Conservation (phyloP, 2,797 vertebrate genomes). For the Protonibea diacanthus region DNA sequence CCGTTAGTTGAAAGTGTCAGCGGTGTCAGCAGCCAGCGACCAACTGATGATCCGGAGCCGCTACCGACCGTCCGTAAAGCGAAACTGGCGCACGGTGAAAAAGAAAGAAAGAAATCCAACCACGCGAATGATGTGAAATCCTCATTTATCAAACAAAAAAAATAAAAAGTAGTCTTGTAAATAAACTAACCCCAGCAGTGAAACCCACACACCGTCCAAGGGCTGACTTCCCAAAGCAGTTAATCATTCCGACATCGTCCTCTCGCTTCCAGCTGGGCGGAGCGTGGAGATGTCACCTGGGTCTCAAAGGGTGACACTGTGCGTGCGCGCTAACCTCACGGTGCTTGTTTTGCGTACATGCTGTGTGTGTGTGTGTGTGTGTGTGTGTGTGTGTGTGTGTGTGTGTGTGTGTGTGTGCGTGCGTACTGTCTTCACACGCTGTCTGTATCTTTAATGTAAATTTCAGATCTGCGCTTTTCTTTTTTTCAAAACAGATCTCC, state of each 20-base stretch:
- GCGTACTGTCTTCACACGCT: fast-evolving
- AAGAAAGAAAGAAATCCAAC: background rate
- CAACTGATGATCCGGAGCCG: too few relatives aligned
- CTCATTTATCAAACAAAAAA: background rate
- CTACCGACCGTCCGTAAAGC: conserved; percentile 4
- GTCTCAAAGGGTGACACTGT: conserved; percentile 31
- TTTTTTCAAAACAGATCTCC: background rate
- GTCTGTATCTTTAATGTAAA: too few relatives aligned
- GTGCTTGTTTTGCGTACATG: background rate
- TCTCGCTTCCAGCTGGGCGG: conserved; percentile 63
- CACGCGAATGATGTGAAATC: background rate
- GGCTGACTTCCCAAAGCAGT: conserved; percentile 18
- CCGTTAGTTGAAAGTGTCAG: conserved; percentile 34
- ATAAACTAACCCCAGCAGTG: background rate
- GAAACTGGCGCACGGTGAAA: background rate
- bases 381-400: too few relatives aligned
- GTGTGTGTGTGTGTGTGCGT: too few relatives aligned
- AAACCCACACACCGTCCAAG: background rate
- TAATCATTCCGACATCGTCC: conserved; percentile 58
- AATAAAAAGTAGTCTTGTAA: too few relatives aligned
- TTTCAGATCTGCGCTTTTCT: background rate
- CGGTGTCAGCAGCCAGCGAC: conserved; percentile 21
- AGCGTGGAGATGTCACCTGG: conserved; percentile 61
- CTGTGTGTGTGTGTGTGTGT: background rate
- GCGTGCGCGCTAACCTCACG: background rate